phyloP scores from a whole-genome alignment of 2,888 invertebrate genomes.

The Harpalus rufipes region DNA sequence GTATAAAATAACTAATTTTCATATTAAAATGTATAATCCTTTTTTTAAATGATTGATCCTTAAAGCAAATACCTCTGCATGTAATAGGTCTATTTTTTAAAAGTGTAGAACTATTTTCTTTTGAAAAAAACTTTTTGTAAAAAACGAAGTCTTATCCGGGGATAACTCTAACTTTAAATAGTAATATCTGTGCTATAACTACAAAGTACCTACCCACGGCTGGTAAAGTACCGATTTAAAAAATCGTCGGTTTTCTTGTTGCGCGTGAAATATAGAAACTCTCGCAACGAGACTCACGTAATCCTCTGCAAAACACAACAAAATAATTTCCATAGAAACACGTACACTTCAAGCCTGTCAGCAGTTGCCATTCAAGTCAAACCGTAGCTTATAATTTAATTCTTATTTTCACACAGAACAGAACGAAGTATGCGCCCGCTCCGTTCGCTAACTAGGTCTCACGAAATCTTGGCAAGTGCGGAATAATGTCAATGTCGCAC shows the following conservation, averaged over 20 bases:
- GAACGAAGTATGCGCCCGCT: slow-evolving; percentile 45
- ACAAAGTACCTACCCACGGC: neutral
- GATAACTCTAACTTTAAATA: too few relatives aligned
- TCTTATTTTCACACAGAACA: slow-evolving; percentile 60
- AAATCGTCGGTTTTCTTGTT: neutral
- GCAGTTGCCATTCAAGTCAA: slow-evolving; percentile 55
- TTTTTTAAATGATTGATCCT: too few relatives aligned
- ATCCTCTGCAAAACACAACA: slow-evolving; percentile 46
- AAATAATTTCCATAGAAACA: slow-evolving; percentile 57
- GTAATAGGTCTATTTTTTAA: too few relatives aligned
- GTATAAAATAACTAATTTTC: too few relatives aligned
- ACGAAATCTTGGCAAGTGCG: slow-evolving; percentile 49
- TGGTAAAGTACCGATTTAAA: neutral
- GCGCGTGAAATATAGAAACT: slow-evolving; percentile 22
- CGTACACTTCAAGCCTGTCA: slow-evolving; percentile 52
- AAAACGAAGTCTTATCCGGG: too few relatives aligned
- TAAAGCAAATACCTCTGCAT: too few relatives aligned
- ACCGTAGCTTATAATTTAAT: slow-evolving; percentile 62
- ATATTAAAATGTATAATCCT: too few relatives aligned
- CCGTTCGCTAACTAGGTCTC: slow-evolving; percentile 55
- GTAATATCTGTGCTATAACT: too few relatives aligned
- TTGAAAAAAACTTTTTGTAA: too few relatives aligned
- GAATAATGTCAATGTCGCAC: slow-evolving; percentile 53
- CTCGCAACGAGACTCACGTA: slow-evolving; percentile 48
- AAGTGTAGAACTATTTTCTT: too few relatives aligned